Conservation (phyloP, 2,888 invertebrate species). For the Aleiodes leptofemur region DNA sequence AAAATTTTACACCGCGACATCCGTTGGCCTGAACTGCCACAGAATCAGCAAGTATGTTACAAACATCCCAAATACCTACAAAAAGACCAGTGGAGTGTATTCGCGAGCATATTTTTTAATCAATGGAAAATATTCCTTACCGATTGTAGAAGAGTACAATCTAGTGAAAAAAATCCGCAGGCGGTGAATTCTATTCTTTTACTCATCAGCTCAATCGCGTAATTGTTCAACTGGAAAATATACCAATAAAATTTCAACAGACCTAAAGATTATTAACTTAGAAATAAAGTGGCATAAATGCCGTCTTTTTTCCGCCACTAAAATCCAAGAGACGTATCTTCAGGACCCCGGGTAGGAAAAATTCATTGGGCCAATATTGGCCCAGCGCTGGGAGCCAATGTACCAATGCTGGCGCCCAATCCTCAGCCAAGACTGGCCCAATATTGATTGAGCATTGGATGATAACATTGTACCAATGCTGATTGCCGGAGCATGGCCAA, state of each 20-base stretch:
- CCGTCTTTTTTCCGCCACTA: too few species aligned
- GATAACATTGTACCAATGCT: too few species aligned
- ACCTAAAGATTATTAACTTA: not conserved
- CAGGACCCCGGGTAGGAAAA: too few species aligned
- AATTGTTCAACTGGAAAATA: conserved; percentile 7
- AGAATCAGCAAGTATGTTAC: conserved; percentile 3
- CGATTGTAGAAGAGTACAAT: conserved; percentile 1
- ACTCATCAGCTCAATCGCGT: not conserved
- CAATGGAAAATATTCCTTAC: not conserved
- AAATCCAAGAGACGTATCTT: too few species aligned
- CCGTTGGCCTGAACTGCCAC: not conserved
- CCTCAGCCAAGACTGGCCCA: too few species aligned
- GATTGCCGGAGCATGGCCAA: too few species aligned
- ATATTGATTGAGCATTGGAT: too few species aligned
- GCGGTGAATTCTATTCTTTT: not conserved
- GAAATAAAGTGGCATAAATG: too few species aligned
- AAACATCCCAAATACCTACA: conserved; percentile 16
- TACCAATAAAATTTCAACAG: too few species aligned
- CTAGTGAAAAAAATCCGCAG: not conserved
- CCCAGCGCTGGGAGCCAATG: too few species aligned
- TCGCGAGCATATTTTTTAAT: not conserved
- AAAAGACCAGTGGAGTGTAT: not conserved
- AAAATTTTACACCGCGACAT: not conserved
- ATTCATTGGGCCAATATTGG: too few species aligned
- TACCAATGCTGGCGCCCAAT: too few species aligned